Evolutionary conservation across 2,797 vertebrate species (phyloP), one percentile per base, ranked within the genome.

Genomic region (Margarornis squamiger): DNA sequence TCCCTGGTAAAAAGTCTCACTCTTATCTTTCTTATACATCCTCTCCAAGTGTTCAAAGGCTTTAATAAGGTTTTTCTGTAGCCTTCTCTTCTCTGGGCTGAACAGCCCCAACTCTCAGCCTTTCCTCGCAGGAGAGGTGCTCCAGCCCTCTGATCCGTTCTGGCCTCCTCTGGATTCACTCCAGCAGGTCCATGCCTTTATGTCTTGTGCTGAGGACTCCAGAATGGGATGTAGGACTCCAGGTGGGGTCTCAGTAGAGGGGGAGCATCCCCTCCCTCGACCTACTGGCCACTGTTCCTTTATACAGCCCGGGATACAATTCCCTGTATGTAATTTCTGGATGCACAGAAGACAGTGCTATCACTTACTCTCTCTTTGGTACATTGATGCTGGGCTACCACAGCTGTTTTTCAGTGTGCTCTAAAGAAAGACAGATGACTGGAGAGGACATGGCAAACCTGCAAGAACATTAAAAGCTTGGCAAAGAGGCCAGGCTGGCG

Each of bases 1-100:
- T 1, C 14, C 14, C 3, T 62, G 26, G 13, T 66, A 48, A 15
- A 36, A 71, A 46, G 21, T 46, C 39, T 45, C 10, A 58, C 29
- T 65, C 13, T 24, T 24, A 15, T 3, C 49, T 51, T 45, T 67
- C 48, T 21, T 67, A 0, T 2, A 27, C 7, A 6, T 12, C 6
- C 7, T 10, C 30, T 32, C 30, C 14, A 51, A 8, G 5, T 29
- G 41, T 5, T 32, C 12, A 5, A 15, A 67, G 29, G 34, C 29
- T 2, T 0, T 23, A 7, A 3, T 30, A 16, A 67, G 26, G 8
- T 57, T 7, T 57, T 7, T 22, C 43, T 0, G 2, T 15, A 57
- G 13, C 29, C 34, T 62, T 58, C 11, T 76, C 49, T 63, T 38
- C 29, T 77, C 13, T 32, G 39, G 14, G 22, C 29, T 71, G 38